Evolutionary conservation across 1,140 invertebrate species (phyloP), one percentile per base, ranked within the genome.

Genomic region (Delia radicum): DNA sequence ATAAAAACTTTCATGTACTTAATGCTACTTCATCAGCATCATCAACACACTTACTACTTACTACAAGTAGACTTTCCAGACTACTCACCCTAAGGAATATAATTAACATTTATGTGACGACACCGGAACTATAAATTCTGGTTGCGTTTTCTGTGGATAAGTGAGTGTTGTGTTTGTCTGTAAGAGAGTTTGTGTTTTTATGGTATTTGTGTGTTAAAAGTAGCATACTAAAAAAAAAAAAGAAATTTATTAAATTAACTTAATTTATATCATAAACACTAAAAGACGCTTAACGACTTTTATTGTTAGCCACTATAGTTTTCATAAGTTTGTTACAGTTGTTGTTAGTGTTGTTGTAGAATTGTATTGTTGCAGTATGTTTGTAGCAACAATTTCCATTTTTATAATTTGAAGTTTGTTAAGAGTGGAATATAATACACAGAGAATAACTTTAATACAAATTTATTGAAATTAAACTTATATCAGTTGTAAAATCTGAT

Each of bases 181-280:
- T 62, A n/a, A n/a, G n/a, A n/a, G 48, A 21, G 18, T 55, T n/a
- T 55, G n/a, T 55, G 46, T 21, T 1, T 1, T 15, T 55, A n/a
- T 55, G 48, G 5, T 21, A 10, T 55, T 7, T 8, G 21, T 55
- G 48, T 55, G 48, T 55, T 55, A 18, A 67, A 67, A 67, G 28
- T 67, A 31, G 63, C 28, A 6, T n/a, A 67, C 13, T n/a, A n/a
- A 67, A 10, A 69, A n/a, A 33, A 33, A 69, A 27, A 26, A 65
- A 65, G 28, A 27, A 21, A 33, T 69, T 33, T n/a, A n/a, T 37
- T 33, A 69, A 69, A 69, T 69, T 69, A 69, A 69, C 65, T 67
- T 69, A 69, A 69, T 69, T 69, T 69, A 69, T 69, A 69, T 69
- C 65, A 69, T 69, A 69, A 69, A 69, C 65, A 69, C 65, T 69